Percentiles rank a stretch among this genome's conserved stretches.
Evolutionary conservation across 2,113 vertebrate genomes (phyloP).

Genomic region (Pionites leucogaster): DNA sequence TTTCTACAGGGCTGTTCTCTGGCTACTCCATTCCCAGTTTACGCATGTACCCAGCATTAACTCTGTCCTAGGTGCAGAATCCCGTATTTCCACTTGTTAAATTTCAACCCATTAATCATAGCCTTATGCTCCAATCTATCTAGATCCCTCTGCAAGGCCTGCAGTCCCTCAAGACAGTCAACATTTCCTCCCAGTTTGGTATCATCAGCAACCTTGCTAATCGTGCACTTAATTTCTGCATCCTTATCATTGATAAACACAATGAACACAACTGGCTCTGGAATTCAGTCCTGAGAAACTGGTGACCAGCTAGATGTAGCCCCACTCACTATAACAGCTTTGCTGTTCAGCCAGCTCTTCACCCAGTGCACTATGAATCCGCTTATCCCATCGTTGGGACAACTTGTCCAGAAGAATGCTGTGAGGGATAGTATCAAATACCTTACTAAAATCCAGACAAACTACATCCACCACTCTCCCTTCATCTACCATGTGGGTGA

Average conservation of each 20-base stretch:
- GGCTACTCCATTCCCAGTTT: not conserved
- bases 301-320: not conserved
- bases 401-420: not conserved
- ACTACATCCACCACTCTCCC: not conserved
- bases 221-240: not conserved
- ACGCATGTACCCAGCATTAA: no score
- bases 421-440: not conserved
- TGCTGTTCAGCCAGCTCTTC: no score
- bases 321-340: no score
- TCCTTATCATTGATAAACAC: not conserved
- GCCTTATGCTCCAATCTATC: no score
- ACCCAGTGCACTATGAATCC: no score
- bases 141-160: no score
- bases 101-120: not conserved
- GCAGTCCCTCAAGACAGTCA: no score
- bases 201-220: not conserved
- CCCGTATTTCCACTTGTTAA: not conserved
- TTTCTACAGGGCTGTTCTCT: not conserved
- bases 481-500: not conserved
- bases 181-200: no score
- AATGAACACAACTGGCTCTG: not conserved
- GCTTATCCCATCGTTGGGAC: no score
- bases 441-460: not conserved
- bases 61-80: not conserved
- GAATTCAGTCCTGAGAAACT: not conserved